Conservation (phyloP, 2,113 vertebrate genomes). For the Neolamprologus sp. region DNA sequence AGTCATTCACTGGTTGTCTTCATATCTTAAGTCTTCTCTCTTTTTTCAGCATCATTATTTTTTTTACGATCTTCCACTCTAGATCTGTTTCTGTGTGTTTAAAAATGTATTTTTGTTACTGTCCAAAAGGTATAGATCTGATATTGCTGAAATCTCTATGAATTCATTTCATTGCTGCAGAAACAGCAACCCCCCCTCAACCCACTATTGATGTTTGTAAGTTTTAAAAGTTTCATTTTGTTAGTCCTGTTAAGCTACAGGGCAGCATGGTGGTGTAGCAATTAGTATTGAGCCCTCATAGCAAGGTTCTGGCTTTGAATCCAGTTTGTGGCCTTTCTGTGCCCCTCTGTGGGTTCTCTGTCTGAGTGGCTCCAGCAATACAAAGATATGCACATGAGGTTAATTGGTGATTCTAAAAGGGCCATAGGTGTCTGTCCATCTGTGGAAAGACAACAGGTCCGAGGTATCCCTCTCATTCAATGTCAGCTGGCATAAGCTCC, state of each 20-base stretch:
- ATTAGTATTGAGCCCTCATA: neutral
- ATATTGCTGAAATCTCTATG: neutral
- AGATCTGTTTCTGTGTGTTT: neutral
- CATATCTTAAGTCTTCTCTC: too few species aligned
- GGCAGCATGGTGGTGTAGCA: neutral
- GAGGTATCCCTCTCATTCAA: rapidly evolving
- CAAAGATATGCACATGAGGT: neutral
- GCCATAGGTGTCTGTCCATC: neutral
- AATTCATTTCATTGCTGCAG: neutral
- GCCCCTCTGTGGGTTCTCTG: neutral
- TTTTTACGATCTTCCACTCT: neutral
- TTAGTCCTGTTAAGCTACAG: neutral
- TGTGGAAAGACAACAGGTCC: neutral
- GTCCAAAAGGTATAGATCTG: neutral
- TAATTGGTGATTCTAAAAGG: neutral
- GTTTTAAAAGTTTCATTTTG: neutral
- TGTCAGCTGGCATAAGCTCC: neutral
- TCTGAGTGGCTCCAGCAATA: neutral
- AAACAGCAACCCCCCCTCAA: neutral
- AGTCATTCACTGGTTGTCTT: neutral
- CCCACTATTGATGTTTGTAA: neutral
- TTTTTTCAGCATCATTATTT: too few species aligned
- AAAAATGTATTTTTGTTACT: neutral
- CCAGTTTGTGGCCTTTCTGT: neutral
- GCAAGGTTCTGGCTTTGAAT: neutral